These are phyloP conservation scores for Drosophila sucinea DNA, from an alignment of 1,140 invertebrate genomes.

Conservation along the genomic window DNA sequence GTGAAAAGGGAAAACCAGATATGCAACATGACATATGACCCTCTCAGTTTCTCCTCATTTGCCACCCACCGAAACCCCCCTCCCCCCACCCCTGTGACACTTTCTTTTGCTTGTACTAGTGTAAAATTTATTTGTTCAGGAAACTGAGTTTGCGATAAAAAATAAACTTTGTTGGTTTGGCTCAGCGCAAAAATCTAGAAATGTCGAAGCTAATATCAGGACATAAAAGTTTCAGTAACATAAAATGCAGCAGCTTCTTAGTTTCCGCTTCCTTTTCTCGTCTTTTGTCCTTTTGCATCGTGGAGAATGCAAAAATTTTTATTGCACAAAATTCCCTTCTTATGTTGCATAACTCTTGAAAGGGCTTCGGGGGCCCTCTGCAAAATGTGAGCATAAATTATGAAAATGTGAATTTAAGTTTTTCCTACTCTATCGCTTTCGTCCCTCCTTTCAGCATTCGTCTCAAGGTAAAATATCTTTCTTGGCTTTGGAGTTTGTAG, in stretches of 20 bases:
- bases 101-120: not conserved
- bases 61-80: not conserved
- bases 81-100: not conserved
- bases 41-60: not conserved
- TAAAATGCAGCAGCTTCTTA: slow-evolving; percentile 10
- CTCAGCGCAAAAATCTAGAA: slow-evolving; percentile 6
- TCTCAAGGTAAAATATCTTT: slow-evolving; percentile 31
- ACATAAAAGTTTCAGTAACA: slow-evolving; percentile 12
- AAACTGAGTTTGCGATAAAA: slow-evolving; percentile 9
- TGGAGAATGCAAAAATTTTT: not conserved
- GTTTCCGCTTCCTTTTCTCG: not conserved
- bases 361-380: slow-evolving; percentile 4
- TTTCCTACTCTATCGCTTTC: not conserved
- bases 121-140: slow-evolving; percentile 11
- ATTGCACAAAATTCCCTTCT: slow-evolving; percentile 2
- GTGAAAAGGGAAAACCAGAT: slow-evolving; percentile 33
- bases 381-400: slow-evolving; percentile 48
- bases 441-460: slow-evolving; percentile 22
- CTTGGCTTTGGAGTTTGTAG: slow-evolving; percentile 31
- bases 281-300: not conserved
- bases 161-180: slow-evolving; percentile 12
- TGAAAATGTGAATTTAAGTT: slow-evolving; percentile 67
- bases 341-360: not conserved
- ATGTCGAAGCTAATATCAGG: slow-evolving; percentile 12
- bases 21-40: slow-evolving; percentile 15